Evolutionary conservation across 2,888 invertebrate species (phyloP).

Genomic region (Sarcophaga subvicina): DNA sequence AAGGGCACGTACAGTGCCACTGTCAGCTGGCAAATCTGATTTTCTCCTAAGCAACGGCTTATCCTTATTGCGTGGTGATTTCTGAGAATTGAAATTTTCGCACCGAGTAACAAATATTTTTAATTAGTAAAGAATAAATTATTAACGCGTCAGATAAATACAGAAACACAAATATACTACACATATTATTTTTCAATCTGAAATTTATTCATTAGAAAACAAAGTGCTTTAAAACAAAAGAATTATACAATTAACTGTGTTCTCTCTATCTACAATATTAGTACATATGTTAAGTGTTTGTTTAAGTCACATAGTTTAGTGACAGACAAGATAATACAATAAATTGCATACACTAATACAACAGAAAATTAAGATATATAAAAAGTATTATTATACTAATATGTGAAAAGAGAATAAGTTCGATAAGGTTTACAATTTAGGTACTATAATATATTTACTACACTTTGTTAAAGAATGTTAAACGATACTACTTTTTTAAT

Average conservation of each 20-base stretch:
- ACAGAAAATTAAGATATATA: neutral
- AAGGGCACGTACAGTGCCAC: conserved; percentile 94
- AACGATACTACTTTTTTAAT: too few species aligned
- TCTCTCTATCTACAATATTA: neutral
- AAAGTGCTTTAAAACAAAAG: too few species aligned
- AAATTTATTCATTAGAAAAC: too few species aligned
- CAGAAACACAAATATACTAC: conserved; percentile 39
- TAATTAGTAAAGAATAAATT: conserved; percentile 34
- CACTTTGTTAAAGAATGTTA: too few species aligned
- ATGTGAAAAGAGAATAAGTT: too few species aligned
- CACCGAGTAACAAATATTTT: conserved; percentile 71
- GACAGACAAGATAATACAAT: too few species aligned
- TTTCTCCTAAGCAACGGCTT: conserved; percentile 96
- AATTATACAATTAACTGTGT: too few species aligned
- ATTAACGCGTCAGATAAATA: conserved; percentile 41
- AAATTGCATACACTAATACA: neutral
- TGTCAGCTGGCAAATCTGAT: conserved; percentile 97
- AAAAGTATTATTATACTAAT: neutral
- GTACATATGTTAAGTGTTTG: neutral
- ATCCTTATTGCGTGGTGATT: conserved; percentile 85
- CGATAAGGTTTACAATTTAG: too few species aligned
- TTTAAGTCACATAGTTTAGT: neutral
- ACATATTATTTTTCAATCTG: conserved; percentile 8
- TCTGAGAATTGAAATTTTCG: conserved; percentile 71
- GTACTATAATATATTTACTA: too few species aligned